A percentile compares a stretch with the other conserved stretches of the same genome.
phyloP scores from a whole-genome alignment of 2,797 vertebrate genomes.

The Simalia tracyae region DNA sequence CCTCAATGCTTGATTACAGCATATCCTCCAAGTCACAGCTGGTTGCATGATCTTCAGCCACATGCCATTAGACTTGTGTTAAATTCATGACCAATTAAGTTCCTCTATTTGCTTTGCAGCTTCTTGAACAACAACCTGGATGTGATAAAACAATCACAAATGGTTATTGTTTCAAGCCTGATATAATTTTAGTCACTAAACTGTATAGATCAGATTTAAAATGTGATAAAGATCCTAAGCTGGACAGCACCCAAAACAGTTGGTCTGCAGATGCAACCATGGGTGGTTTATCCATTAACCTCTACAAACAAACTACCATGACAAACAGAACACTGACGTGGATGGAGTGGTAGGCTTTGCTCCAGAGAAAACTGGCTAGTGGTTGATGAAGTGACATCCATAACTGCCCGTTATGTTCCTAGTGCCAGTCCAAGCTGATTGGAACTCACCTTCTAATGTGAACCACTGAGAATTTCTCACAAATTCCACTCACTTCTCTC shows the following conservation, averaged over 20 bases:
- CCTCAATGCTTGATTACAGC: neutral
- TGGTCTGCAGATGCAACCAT: neutral
- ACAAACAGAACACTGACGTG: neutral
- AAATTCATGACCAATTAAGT: neutral
- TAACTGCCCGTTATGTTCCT: neutral
- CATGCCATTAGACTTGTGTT: too few relatives aligned
- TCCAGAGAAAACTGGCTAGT: neutral
- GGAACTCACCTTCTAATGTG: neutral
- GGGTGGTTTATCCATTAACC: neutral
- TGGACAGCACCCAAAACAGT: neutral
- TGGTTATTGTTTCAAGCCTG: neutral
- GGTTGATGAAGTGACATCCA: neutral
- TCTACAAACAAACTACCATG: neutral
- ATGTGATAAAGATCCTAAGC: neutral
- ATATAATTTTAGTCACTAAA: neutral
- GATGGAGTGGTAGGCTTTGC: neutral
- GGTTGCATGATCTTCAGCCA: neutral
- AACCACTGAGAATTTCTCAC: neutral
- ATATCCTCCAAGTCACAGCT: neutral
- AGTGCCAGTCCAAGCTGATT: neutral
- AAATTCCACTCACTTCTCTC: neutral
- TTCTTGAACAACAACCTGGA: neutral
- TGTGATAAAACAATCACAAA: neutral
- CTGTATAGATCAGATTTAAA: neutral
- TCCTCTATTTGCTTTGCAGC: neutral